Conservation (phyloP, 2,888 invertebrate genomes). For the Ochropleura plecta region DNA sequence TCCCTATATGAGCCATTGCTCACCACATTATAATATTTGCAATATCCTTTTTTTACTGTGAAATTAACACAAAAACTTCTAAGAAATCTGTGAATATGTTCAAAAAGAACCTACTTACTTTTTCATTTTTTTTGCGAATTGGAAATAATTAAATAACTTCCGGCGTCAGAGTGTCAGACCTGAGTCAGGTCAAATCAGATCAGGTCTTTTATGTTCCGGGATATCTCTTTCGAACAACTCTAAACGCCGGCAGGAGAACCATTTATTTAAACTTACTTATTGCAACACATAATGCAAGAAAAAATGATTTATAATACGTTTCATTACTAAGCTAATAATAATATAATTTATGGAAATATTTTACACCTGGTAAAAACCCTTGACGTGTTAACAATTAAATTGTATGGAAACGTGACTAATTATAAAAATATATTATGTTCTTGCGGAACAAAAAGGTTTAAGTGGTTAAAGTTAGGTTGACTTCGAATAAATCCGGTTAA, state of each 20-base stretch:
- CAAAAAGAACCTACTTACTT: neutral
- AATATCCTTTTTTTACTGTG: neutral
- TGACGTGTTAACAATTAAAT: slow-evolving; percentile 54
- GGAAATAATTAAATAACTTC: too few relatives aligned
- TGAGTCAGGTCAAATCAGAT: too few relatives aligned
- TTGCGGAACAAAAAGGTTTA: slow-evolving; percentile 21
- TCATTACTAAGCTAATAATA: slow-evolving; percentile 25
- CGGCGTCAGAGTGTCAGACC: too few relatives aligned
- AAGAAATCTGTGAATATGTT: neutral
- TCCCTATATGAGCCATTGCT: too few relatives aligned
- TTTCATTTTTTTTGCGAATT: too few relatives aligned
- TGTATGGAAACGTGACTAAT: slow-evolving; percentile 53
- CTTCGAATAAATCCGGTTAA: neutral
- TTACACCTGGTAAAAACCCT: slow-evolving; percentile 61
- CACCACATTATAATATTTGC: neutral
- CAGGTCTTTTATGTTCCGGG: too few relatives aligned
- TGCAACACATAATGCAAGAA: slow-evolving; percentile 24
- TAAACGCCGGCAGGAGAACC: too few relatives aligned
- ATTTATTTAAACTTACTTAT: too few relatives aligned
- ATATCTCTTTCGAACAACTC: too few relatives aligned
- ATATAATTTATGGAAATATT: slow-evolving; percentile 51
- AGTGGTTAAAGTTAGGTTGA: neutral
- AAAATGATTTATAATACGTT: slow-evolving; percentile 24
- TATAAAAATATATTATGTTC: slow-evolving; percentile 33
- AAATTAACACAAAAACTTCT: neutral